phyloP scores from a whole-genome alignment of 1,140 invertebrate genomes.

The Drosophila novamexicana region DNA sequence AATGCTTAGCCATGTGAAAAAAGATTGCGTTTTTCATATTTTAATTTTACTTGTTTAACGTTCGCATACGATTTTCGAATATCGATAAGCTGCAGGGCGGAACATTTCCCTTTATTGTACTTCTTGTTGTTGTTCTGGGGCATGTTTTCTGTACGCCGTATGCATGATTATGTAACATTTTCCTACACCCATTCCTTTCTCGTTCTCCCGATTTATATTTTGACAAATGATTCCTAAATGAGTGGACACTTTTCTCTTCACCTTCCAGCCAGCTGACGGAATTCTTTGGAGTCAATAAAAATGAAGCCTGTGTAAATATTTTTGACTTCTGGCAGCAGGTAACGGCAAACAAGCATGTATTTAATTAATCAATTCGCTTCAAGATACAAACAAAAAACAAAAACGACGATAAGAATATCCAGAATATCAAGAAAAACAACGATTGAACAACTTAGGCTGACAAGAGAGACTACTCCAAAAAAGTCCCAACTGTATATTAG shows the following conservation, averaged over 20 bases:
- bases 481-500: neutral
- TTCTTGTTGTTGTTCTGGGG: conserved; percentile 12
- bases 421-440: conserved; percentile 28
- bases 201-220: conserved; percentile 70
- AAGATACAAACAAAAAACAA: conserved; percentile 39
- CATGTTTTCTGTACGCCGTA: conserved; percentile 48
- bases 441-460: conserved; percentile 29
- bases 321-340: conserved; percentile 26
- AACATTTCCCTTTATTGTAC: conserved; percentile 54
- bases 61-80: conserved; percentile 77
- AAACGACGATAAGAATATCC: conserved; percentile 50
- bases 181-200: conserved; percentile 30
- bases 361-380: conserved; percentile 78
- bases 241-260: conserved; percentile 66
- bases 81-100: conserved; percentile 75
- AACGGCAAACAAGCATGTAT: conserved; percentile 43
- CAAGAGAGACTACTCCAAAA: neutral
- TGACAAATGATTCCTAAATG: conserved; percentile 80
- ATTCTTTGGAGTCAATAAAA: conserved; percentile 52
- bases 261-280: neutral
- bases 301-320: conserved; percentile 51
- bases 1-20: conserved; percentile 80
- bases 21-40: conserved; percentile 82
- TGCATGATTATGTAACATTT: conserved; percentile 80
- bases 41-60: conserved; percentile 76